Evolutionary conservation across 2,797 vertebrate species (phyloP).

Genomic region (Phrynocephalus vlangalii): DNA sequence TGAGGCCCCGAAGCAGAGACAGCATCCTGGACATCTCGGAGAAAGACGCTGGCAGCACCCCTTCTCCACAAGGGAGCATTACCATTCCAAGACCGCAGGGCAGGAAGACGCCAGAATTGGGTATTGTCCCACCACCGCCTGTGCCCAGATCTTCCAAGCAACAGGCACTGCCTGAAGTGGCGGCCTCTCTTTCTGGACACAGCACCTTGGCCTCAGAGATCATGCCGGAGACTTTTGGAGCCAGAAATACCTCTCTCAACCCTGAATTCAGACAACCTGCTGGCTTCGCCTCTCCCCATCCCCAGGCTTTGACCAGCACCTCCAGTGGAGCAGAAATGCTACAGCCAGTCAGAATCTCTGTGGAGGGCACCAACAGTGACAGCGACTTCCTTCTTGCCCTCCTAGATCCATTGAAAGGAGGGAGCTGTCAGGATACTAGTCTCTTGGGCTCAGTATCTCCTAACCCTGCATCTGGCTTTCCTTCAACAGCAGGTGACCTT

Average conservation of each 20-base stretch:
- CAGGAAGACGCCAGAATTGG: slow-evolving; percentile 90
- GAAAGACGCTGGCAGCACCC: slow-evolving; percentile 65
- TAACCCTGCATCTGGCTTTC: slow-evolving; percentile 54
- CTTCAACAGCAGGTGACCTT: slow-evolving; percentile 58
- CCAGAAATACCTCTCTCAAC: slow-evolving; percentile 60
- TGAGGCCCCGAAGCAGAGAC: slow-evolving; percentile 74
- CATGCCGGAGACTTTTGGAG: slow-evolving; percentile 71
- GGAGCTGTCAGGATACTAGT: slow-evolving; percentile 55
- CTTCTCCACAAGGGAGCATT: slow-evolving; percentile 80
- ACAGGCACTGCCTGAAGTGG: slow-evolving; percentile 53
- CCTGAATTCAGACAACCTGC: slow-evolving; percentile 78
- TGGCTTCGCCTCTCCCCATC: slow-evolving; percentile 59
- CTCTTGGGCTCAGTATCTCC: slow-evolving; percentile 55
- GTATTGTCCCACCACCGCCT: slow-evolving; percentile 86
- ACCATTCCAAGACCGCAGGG: slow-evolving; percentile 94
- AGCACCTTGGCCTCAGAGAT: slow-evolving; percentile 62
- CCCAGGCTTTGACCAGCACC: slow-evolving; percentile 51
- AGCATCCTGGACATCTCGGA: slow-evolving; percentile 57
- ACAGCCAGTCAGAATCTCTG: slow-evolving; percentile 74
- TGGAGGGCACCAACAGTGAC: slow-evolving; percentile 58
- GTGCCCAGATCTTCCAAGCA: slow-evolving; percentile 79
- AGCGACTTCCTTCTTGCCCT: slow-evolving; percentile 86
- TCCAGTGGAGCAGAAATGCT: slow-evolving; percentile 78
- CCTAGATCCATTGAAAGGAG: slow-evolving; percentile 87
- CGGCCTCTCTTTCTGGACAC: slow-evolving; percentile 17